Evolutionary conservation across 2,797 vertebrate genomes (phyloP).

Genomic region (Melanogrammus aeglefinus): DNA sequence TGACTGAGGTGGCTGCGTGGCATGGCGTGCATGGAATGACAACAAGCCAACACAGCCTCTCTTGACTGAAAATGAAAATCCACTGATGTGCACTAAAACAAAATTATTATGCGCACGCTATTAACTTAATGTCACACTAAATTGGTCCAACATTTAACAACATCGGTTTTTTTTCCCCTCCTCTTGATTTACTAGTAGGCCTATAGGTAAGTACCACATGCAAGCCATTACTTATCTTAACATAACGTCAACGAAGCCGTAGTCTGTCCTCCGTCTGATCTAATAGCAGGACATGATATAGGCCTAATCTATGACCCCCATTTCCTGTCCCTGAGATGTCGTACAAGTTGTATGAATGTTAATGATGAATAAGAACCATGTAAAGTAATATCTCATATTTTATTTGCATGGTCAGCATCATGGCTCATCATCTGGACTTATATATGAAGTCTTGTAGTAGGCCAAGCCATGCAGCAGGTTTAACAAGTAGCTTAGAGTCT

Average conservation of each 20-base stretch:
- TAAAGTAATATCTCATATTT: not conserved
- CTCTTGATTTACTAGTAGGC: not conserved
- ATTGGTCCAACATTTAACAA: conserved; percentile 1
- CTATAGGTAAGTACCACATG: not conserved
- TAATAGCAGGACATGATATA: not conserved
- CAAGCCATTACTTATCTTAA: not conserved
- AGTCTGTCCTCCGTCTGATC: not conserved
- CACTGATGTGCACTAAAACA: conserved; percentile 18
- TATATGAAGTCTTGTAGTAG: not conserved
- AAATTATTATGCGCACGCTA: conserved; percentile 34
- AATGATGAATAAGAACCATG: not conserved
- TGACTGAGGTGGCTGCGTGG: conserved; percentile 39
- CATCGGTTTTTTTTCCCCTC: not conserved
- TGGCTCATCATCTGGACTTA: not conserved
- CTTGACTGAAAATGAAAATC: conserved; percentile 25
- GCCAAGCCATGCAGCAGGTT: not conserved
- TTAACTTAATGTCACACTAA: conserved; percentile 32
- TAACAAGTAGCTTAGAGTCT: not conserved
- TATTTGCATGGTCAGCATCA: not conserved
- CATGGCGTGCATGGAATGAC: conserved; percentile 63
- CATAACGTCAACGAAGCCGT: not conserved
- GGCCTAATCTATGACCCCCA: not conserved
- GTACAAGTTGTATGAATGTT: not conserved
- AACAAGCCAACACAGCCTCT: conserved; percentile 42
- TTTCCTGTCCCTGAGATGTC: not conserved